phyloP scores from a whole-genome alignment of 2,113 vertebrate genomes.

The Orthonyx spaldingii region DNA sequence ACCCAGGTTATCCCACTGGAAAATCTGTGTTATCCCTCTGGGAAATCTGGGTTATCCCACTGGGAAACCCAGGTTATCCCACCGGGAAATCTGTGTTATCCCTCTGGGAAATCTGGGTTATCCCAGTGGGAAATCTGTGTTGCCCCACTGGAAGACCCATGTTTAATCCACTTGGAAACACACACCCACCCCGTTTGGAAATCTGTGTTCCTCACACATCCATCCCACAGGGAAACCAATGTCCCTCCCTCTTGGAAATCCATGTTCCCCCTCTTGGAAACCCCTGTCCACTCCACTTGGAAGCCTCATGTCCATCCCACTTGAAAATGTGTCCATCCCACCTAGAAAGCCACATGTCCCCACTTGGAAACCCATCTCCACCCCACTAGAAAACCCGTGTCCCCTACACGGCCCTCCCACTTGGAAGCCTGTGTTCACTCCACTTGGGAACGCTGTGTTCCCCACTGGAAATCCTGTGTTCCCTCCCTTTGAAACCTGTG shows the following conservation, averaged over 20 bases:
- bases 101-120: background rate
- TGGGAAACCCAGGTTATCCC: background rate
- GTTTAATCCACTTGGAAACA: background rate
- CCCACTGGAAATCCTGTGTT: background rate
- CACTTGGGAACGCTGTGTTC: background rate
- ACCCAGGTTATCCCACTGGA: background rate
- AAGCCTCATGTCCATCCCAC: background rate
- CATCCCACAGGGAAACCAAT: background rate
- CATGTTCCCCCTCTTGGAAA: background rate
- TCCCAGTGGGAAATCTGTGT: background rate
- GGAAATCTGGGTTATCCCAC: background rate
- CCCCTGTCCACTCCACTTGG: too few species aligned
- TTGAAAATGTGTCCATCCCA: background rate
- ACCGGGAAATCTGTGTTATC: background rate
- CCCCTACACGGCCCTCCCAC: background rate
- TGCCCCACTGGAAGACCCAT: too few species aligned
- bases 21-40: background rate
- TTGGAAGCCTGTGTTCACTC: too few species aligned
- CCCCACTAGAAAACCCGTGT: background rate
- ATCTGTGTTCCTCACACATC: too few species aligned
- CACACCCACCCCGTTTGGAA: rapidly evolving
- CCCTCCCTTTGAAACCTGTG: background rate
- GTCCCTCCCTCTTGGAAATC: background rate
- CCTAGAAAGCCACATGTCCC: background rate
- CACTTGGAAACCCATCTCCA: background rate